Evolutionary conservation across 1,140 invertebrate species (phyloP).

Genomic region (Pseudomyrmex concolor): DNA sequence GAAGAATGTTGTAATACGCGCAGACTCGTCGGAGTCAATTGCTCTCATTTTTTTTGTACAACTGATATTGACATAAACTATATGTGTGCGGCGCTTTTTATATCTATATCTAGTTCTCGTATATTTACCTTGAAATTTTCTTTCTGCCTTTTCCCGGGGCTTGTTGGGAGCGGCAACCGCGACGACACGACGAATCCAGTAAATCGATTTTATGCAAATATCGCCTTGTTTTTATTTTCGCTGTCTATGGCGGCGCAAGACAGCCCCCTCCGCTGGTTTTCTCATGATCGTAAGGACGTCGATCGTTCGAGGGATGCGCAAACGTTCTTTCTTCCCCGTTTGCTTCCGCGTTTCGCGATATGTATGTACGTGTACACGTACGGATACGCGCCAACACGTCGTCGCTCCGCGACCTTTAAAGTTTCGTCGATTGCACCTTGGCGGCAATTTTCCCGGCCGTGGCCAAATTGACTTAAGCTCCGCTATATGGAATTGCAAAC

Average conservation of each 20-base stretch:
- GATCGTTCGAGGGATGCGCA: background rate
- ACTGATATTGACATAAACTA: slow-evolving; percentile 4
- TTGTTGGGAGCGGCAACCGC: slow-evolving; percentile 2
- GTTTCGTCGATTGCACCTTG: background rate
- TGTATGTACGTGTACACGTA: too few species aligned
- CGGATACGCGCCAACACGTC: background rate
- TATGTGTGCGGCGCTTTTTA: background rate
- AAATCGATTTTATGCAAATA: slow-evolving; percentile 58
- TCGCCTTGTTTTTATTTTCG: slow-evolving; percentile 31
- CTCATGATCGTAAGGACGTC: background rate
- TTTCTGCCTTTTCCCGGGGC: background rate
- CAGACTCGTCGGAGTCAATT: slow-evolving; percentile 26
- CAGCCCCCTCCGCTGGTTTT: background rate
- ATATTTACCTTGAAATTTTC: slow-evolving; percentile 18
- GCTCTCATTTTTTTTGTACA: background rate
- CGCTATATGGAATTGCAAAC: slow-evolving; percentile 28
- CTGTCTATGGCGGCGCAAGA: slow-evolving; percentile 21
- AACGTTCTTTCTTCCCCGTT: background rate
- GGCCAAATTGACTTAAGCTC: slow-evolving; percentile 38
- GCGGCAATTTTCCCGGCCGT: slow-evolving; percentile 24
- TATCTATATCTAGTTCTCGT: background rate
- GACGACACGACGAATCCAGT: slow-evolving; percentile 26
- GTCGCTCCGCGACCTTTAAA: background rate
- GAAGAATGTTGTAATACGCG: slow-evolving; percentile 38
- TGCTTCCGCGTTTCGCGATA: background rate